These are phyloP conservation scores for Rhagologus leucostigma DNA, from an alignment of 2,113 vertebrate genomes.

Conservation along the genomic window DNA sequence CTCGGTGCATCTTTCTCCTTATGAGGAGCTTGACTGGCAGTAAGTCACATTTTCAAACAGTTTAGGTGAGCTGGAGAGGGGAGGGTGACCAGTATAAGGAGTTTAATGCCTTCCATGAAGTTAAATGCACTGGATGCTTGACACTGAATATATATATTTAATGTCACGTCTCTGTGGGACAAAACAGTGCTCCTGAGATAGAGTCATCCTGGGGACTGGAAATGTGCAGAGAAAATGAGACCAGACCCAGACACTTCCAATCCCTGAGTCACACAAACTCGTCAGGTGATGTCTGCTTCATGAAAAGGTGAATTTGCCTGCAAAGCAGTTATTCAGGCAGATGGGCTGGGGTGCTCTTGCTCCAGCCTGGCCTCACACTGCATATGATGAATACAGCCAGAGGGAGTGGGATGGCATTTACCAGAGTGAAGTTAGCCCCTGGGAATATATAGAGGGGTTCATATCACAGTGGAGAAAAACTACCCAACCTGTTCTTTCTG, in stretches of 20 bases:
- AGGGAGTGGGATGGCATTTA: not conserved
- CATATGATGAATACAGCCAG: not conserved
- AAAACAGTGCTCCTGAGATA: not conserved
- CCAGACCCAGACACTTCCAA: not conserved
- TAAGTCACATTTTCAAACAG: not conserved
- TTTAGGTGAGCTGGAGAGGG: not conserved
- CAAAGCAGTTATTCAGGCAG: not conserved
- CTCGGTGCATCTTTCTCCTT: not conserved
- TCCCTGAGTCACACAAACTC: not conserved
- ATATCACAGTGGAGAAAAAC: not conserved
- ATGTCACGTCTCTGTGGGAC: rapidly evolving
- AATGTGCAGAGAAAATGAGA: not conserved
- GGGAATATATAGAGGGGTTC: not conserved
- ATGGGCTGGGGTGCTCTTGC: not conserved
- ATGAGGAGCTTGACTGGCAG: not conserved
- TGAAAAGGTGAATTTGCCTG: not conserved
- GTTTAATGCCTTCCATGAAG: not conserved
- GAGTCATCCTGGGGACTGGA: not conserved
- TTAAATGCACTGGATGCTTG: not conserved
- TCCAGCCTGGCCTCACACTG: not conserved
- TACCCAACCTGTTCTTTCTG: not conserved
- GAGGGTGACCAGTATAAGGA: not conserved
- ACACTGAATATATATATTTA: not conserved
- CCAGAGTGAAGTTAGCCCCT: not conserved
- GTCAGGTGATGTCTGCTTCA: not conserved